These are phyloP conservation scores for Cephus cinctus DNA, from an alignment of 1,140 invertebrate species.

Conservation along the genomic window DNA sequence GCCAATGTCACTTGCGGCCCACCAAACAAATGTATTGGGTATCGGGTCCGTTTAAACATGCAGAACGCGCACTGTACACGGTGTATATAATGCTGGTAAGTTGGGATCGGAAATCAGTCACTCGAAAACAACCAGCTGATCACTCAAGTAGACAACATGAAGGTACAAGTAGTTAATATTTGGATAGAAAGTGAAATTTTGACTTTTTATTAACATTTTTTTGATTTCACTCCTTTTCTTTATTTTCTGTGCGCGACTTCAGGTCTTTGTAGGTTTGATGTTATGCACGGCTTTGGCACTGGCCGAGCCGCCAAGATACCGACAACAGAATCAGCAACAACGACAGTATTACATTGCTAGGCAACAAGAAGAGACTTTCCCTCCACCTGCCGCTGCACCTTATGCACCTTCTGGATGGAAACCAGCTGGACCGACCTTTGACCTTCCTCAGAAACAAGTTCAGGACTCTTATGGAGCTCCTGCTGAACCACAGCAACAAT, in stretches of 20 bases:
- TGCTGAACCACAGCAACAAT: constrained; percentile 5
- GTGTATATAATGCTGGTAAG: constrained; percentile 46
- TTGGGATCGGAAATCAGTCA: constrained; percentile 46
- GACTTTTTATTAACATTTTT: too few species aligned
- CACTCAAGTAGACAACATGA: constrained; percentile 39
- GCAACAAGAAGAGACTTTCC: constrained; percentile 28
- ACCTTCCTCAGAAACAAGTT: constrained; percentile 52
- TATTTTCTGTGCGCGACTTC: neutral
- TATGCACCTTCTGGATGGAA: constrained; percentile 59
- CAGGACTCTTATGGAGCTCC: constrained; percentile 28
- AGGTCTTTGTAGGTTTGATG: constrained; percentile 42
- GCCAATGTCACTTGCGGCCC: constrained; percentile 49
- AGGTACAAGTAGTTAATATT: constrained; percentile 33
- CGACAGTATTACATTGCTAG: constrained; percentile 43
- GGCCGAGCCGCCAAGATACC: constrained; percentile 44
- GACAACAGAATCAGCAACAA: constrained; percentile 31
- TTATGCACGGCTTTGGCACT: constrained; percentile 27
- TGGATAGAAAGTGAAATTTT: neutral
- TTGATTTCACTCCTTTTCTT: neutral
- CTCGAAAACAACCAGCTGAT: constrained; percentile 30
- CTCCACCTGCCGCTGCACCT: constrained; percentile 37
- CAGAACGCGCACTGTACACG: constrained; percentile 38
- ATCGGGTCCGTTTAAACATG: constrained; percentile 36
- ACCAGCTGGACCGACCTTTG: constrained; percentile 59
- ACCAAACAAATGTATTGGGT: neutral